Conservation (phyloP, 2,113 vertebrate genomes). For the Climacteris rufus region DNA sequence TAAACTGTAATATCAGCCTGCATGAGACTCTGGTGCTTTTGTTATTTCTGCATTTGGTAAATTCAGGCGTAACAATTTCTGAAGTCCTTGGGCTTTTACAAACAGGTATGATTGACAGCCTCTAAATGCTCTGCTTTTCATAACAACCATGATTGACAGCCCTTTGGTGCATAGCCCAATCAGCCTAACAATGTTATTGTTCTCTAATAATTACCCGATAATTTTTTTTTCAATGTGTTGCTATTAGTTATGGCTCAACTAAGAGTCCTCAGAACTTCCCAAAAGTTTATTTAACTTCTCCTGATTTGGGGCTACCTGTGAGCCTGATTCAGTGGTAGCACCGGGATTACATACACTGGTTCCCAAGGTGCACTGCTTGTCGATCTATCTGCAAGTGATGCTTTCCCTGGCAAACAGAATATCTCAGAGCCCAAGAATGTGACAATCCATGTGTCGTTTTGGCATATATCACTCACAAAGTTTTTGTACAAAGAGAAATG, state of each 20-base stretch:
- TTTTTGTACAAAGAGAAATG: background rate
- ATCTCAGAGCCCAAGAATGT: background rate
- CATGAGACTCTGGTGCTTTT: background rate
- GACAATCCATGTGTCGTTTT: background rate
- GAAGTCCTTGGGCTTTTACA: background rate
- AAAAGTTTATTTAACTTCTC: background rate
- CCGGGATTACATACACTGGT: background rate
- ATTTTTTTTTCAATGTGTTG: background rate
- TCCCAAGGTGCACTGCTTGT: background rate
- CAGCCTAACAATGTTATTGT: slow-evolving; percentile 26
- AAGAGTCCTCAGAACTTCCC: background rate
- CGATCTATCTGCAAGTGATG: background rate
- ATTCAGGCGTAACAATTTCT: background rate
- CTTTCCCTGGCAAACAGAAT: background rate
- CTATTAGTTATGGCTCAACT: background rate
- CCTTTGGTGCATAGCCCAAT: slow-evolving; percentile 1
- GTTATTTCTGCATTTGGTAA: slow-evolving; percentile 19
- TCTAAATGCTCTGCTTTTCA: slow-evolving; percentile 27
- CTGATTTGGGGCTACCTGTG: background rate
- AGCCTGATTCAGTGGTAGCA: background rate
- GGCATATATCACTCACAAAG: background rate
- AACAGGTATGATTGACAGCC: slow-evolving; percentile 37
- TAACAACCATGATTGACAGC: slow-evolving; percentile 20
- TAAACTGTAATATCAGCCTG: background rate
- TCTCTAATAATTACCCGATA: slow-evolving; percentile 34